Base-by-base conservation (phyloP, 1,140 invertebrate species). In the Macrobrachium rosenbergii region DNA sequence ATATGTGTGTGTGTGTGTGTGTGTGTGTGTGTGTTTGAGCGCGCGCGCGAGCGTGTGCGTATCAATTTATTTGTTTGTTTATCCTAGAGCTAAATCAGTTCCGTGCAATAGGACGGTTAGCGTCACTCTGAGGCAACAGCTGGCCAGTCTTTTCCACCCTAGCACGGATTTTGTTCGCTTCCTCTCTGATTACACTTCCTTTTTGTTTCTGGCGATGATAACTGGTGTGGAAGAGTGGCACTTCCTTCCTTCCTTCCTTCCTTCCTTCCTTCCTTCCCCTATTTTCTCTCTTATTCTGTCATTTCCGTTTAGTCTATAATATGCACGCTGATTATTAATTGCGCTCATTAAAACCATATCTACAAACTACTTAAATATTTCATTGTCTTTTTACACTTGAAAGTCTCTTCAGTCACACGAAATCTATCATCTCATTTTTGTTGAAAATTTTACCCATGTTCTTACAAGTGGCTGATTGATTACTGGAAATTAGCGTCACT, bases 181-280 rank as follows among this genome's bases (percentile, higher is more conserved):
- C 81, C 80, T 73, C 81, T 23, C 37, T 82, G 81, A 82, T 72
- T 82, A 82, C 81, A 82, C 69, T 82, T 82, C 81, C 81, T 82
- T 82, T 52, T 82, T 82, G 81, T 82, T 69, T 82, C 81, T 82
- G 52, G 81, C 81, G 81, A 59, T n/a, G 81, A 82, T 82, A 82
- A 82, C 14, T 82, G 58, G 80, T 17, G 14, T 43, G 78, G 80
- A 67, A 52, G 16, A 52, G 80, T 23, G n/a, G 43, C 59, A 72
- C 64, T 82, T 82, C 80, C 81, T 82, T 73, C 81, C 67, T 82
- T 45, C 67, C 73, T 82, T 69, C 81, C 64, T 52, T 69, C 73
- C 21, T 23, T n/a, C n/a, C n/a, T n/a, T n/a, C n/a, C n/a, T n/a
- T n/a, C n/a, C n/a, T 72, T 21, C 63, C 45, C 17, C 21, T 82